Percentiles rank a stretch among this genome's conserved stretches.
Evolutionary conservation across 2,113 vertebrate species (phyloP).

Genomic region (Odocoileus virginianus): DNA sequence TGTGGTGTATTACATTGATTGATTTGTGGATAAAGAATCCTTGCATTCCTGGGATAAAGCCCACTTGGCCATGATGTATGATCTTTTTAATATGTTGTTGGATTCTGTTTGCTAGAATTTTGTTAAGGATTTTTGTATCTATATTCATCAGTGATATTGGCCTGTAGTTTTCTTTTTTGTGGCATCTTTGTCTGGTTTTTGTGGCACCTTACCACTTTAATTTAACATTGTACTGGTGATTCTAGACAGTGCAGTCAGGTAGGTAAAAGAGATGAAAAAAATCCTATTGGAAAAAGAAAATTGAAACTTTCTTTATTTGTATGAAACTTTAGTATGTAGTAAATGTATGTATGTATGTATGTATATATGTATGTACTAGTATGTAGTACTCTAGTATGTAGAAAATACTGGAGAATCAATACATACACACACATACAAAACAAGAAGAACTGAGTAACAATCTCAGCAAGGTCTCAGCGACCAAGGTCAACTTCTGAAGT

Average conservation of each 20-base stretch:
- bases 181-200: too few relatives aligned
- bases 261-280: neutral
- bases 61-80: too few relatives aligned
- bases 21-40: too few relatives aligned
- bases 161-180: too few relatives aligned
- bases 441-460: neutral
- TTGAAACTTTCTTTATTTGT: neutral
- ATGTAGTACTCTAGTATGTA: neutral
- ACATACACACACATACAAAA: neutral
- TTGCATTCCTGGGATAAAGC: too few relatives aligned
- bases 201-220: neutral
- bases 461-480: neutral
- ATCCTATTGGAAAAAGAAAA: neutral
- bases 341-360: too few relatives aligned
- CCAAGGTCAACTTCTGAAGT: neutral
- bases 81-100: too few relatives aligned
- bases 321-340: neutral
- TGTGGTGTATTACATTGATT: too few relatives aligned
- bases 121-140: too few relatives aligned
- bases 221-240: neutral
- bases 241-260: neutral
- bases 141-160: too few relatives aligned
- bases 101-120: too few relatives aligned
- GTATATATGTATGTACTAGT: too few relatives aligned
- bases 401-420: neutral